A percentile compares a stretch with the other conserved stretches of the same genome.
Evolutionary conservation across 2,888 invertebrate species (phyloP).

Genomic region (Drosophila prolongata): DNA sequence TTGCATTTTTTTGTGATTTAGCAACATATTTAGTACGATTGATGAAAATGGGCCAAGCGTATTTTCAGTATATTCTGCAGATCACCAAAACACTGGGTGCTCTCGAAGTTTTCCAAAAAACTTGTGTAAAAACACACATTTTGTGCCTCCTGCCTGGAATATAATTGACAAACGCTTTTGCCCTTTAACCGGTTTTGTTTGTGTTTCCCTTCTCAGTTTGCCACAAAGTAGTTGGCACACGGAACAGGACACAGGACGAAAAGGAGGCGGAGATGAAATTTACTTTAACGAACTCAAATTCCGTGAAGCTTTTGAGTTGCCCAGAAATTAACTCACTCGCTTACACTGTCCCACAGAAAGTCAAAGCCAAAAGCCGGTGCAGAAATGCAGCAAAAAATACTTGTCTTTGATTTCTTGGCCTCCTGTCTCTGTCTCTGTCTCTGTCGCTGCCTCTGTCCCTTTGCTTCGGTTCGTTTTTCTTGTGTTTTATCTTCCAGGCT

Average conservation of each 20-base stretch:
- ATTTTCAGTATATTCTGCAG: background rate
- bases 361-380: slow-evolving; percentile 29
- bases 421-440: slow-evolving; percentile 7
- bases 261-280: slow-evolving; percentile 22
- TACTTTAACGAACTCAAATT: slow-evolving; percentile 43
- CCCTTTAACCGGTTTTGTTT: slow-evolving; percentile 33
- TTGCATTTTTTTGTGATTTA: too few relatives aligned
- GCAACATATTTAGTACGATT: too few relatives aligned
- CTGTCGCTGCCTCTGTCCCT: slow-evolving; percentile 7
- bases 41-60: too few relatives aligned
- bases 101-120: slow-evolving; percentile 1
- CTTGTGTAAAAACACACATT: slow-evolving; percentile 6
- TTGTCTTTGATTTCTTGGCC: slow-evolving; percentile 41
- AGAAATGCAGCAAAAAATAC: slow-evolving; percentile 51
- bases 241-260: slow-evolving; percentile 1
- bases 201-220: slow-evolving; percentile 37
- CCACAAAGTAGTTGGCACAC: slow-evolving; percentile 39
- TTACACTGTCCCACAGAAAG: slow-evolving; percentile 32
- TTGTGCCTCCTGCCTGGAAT: background rate
- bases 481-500: slow-evolving; percentile 18
- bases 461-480: slow-evolving; percentile 39
- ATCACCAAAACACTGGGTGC: background rate
- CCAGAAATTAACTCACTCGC: slow-evolving; percentile 54
- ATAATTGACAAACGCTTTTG: slow-evolving; percentile 34
- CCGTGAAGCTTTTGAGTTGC: slow-evolving; percentile 20